Conservation (phyloP, 2,113 vertebrate genomes). For the Scartelaos histophorus region DNA sequence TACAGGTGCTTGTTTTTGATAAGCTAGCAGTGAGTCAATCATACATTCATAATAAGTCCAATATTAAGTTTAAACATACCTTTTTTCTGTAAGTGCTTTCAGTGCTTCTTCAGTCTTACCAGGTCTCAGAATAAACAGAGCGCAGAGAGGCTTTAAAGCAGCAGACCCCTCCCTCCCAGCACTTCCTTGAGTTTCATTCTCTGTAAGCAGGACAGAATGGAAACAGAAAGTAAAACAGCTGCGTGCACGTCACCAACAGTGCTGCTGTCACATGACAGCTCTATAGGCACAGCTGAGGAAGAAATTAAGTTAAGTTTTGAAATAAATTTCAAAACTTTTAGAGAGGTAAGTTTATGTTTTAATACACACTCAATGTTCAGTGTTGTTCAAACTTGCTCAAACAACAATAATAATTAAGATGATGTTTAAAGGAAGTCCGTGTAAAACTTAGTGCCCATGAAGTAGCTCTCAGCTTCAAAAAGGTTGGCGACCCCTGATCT, state of each 20-base stretch:
- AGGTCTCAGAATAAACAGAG: conserved; percentile 3
- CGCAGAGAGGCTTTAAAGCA: conserved; percentile 13
- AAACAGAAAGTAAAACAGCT: conserved; percentile 62
- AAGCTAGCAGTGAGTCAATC: neutral
- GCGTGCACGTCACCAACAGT: neutral
- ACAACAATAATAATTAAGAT: too few species aligned
- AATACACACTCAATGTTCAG: too few species aligned
- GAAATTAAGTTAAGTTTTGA: too few species aligned
- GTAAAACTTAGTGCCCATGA: too few species aligned
- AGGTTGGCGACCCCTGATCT: too few species aligned
- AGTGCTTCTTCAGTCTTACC: neutral
- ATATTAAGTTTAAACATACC: conserved; percentile 28
- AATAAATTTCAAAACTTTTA: too few species aligned
- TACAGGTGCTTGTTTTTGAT: too few species aligned
- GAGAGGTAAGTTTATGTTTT: too few species aligned
- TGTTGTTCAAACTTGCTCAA: too few species aligned
- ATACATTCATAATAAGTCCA: neutral
- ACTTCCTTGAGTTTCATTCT: conserved; percentile 16
- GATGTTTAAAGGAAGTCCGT: too few species aligned
- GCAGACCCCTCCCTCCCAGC: neutral
- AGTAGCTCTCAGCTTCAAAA: too few species aligned
- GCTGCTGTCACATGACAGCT: too few species aligned
- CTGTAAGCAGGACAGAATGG: conserved; percentile 29
- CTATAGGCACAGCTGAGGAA: neutral
- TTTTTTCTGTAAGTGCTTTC: neutral